Base-by-base conservation (phyloP, 1,140 invertebrate species). In the Physella acuta region DNA sequence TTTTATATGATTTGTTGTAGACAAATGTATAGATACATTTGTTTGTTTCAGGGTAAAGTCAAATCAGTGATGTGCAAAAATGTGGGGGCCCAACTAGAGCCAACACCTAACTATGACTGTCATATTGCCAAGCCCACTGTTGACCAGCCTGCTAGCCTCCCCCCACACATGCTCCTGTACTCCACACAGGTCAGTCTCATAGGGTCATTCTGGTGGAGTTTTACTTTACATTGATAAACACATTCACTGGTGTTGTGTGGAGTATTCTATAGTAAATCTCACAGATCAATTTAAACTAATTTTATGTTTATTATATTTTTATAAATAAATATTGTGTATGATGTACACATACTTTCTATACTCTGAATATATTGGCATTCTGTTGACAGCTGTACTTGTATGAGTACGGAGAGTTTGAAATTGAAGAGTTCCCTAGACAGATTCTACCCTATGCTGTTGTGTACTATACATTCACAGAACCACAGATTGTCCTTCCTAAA, bases 31-130 rank as follows among this genome's bases (percentile, higher is more conserved):
- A n/a, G n/a, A n/a, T n/a, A n/a, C n/a, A n/a, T n/a, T n/a, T n/a
- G n/a, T n/a, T n/a, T n/a, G n/a, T n/a, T n/a, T n/a, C n/a, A 68
- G 66, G 66, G 66, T 58, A 68, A 68, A 68, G 37, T 60, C 26
- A 68, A 68, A 28, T 49, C 56, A 31, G 66, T 68, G 24, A 1
- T 68, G 4, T 68, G 66, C 24, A 68, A 60, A 31, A 60, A 60
- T 51, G 56, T 60, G 31, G 56, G 66, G 44, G 36, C 33, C 20
- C 55, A 68, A 26, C 66, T 68, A 30, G 66, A 68, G 56, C 66
- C 66, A 24, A 68, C 66, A 17, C 66, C 66, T 49, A 68, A 68
- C 56, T 68, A 60, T 51, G 66, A 68, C 30, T 68, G 66, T 30
- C 66, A 68, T n/a, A 33, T 60, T 31, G 66, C 66, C 66, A 68